These are phyloP conservation scores for Monopis laevigella DNA, from an alignment of 2,888 invertebrate species.

Conservation along the genomic window DNA sequence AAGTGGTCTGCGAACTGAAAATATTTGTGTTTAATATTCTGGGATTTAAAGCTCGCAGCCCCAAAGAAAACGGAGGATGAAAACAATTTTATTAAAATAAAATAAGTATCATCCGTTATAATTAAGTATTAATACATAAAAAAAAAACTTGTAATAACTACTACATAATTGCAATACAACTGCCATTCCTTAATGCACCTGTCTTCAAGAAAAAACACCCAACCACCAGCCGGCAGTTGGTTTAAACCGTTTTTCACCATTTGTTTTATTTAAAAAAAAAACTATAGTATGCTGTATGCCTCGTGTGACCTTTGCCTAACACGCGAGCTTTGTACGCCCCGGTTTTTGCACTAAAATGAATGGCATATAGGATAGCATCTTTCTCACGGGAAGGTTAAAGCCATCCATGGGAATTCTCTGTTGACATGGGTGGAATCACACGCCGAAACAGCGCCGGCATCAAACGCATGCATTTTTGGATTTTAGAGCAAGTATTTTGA, in stretches of 20 bases:
- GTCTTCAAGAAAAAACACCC: constrained; percentile 6
- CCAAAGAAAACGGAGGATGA: no score
- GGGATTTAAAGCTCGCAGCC: no score
- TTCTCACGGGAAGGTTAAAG: constrained; percentile 49
- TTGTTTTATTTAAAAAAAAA: constrained; percentile 30
- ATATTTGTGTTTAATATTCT: no score
- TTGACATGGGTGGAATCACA: background rate
- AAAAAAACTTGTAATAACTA: no score
- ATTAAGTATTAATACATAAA: no score
- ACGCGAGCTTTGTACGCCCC: constrained; percentile 33
- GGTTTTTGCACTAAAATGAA: constrained; percentile 54
- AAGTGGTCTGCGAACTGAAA: no score
- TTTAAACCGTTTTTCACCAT: constrained; percentile 20
- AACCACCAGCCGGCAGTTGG: constrained; percentile 9
- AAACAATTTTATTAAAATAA: no score
- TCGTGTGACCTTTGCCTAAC: constrained; percentile 47
- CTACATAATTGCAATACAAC: no score
- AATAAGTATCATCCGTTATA: no score
- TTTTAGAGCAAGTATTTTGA: background rate
- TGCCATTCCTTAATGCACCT: background rate
- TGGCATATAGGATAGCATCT: constrained; percentile 49
- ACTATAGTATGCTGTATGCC: no score
- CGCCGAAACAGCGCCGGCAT: background rate
- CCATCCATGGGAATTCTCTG: constrained; percentile 39
- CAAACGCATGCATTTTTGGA: no score